Percentiles rank a stretch among this genome's conserved stretches.
Conservation (phyloP, 2,888 invertebrate species). For the Andrena fulva region DNA sequence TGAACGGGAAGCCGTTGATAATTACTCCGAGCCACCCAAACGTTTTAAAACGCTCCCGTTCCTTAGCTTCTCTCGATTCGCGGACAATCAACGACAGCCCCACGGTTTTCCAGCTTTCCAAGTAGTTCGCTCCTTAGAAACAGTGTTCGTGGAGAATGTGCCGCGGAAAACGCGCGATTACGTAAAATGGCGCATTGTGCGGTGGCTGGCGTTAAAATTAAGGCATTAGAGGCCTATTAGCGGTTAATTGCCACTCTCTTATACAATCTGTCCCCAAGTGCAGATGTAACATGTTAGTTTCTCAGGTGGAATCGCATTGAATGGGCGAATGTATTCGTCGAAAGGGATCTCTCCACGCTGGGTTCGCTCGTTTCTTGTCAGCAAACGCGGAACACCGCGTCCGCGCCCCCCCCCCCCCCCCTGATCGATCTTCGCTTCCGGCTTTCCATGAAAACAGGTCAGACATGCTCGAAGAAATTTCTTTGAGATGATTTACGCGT, state of each 20-base stretch:
- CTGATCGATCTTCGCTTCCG: conserved; percentile 62
- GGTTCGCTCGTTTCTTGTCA: conserved; percentile 32
- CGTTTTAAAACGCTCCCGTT: too few relatives aligned
- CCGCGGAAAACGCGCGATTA: neutral
- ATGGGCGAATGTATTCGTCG: conserved; percentile 1
- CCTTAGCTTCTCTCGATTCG: neutral
- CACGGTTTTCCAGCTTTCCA: neutral
- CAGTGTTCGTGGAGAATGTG: neutral
- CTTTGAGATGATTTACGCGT: conserved; percentile 67
- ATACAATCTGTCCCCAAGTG: conserved; percentile 1
- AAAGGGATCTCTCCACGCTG: neutral
- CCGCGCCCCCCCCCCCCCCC: neutral
- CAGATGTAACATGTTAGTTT: neutral
- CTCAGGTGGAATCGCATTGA: conserved; percentile 1
- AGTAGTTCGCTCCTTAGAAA: neutral
- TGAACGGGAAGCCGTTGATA: too few relatives aligned
- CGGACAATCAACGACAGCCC: neutral
- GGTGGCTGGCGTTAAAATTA: neutral
- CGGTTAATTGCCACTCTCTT: conserved; percentile 21
- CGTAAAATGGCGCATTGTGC: neutral
- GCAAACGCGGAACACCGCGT: conserved; percentile 47
- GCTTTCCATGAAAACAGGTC: conserved; percentile 70
- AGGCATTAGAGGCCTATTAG: neutral
- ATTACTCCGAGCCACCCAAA: too few relatives aligned
- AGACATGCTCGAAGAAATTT: conserved; percentile 56